These are phyloP conservation scores for Gallinago stenura DNA, from an alignment of 2,797 vertebrate species.

Conservation along the genomic window DNA sequence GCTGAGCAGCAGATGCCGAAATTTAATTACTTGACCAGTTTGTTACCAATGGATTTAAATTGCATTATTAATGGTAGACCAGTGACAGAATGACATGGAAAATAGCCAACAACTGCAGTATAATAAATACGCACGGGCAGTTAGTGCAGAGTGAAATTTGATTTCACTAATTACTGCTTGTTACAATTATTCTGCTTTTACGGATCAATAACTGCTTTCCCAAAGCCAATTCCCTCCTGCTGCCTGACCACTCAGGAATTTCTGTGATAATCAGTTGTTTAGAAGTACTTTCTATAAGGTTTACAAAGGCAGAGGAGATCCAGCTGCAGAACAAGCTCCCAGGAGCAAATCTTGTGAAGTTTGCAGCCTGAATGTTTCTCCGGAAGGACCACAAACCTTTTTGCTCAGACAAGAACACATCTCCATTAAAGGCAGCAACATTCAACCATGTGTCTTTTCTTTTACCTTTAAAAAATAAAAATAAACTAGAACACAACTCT, in stretches of 20 bases:
- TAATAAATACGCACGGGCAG: background rate
- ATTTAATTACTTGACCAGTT: background rate
- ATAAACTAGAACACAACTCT: background rate
- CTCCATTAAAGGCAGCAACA: background rate
- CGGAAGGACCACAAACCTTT: background rate
- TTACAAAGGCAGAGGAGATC: background rate
- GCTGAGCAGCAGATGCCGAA: background rate
- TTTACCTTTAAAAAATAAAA: background rate
- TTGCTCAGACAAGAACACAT: background rate
- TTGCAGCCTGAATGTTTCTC: background rate
- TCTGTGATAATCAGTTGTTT: background rate
- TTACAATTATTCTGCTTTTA: slow-evolving; percentile 13
- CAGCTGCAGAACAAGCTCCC: background rate
- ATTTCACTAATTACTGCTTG: slow-evolving; percentile 20
- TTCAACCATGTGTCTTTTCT: background rate
- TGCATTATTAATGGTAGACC: background rate
- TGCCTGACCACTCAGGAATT: background rate
- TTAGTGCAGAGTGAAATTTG: background rate
- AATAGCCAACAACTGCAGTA: background rate
- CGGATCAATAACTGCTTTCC: background rate
- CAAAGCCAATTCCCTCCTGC: background rate
- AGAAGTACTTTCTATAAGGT: background rate
- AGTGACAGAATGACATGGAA: background rate
- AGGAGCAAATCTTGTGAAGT: background rate
- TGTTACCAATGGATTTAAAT: background rate